Conservation (phyloP, 2,113 vertebrate species). For the Catharus fuscescens region DNA sequence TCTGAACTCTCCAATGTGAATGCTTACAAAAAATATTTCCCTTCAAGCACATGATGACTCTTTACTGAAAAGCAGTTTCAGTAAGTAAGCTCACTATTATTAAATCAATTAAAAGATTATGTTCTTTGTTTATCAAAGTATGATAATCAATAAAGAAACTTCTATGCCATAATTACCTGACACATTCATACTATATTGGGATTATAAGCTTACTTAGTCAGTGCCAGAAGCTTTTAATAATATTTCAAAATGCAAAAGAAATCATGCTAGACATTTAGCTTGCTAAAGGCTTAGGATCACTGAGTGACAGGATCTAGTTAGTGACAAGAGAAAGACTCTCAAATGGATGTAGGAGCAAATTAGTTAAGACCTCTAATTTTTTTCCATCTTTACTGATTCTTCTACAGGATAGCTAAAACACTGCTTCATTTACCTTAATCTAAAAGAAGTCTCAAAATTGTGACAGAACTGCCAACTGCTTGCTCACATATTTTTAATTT, state of each 20-base stretch:
- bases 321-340: background rate
- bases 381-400: background rate
- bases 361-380: background rate
- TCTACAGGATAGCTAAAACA: background rate
- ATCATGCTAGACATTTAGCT: background rate
- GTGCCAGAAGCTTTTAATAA: background rate
- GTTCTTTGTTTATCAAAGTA: background rate
- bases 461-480: background rate
- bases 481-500: background rate
- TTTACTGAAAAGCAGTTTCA: background rate
- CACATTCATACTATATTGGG: background rate
- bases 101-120: background rate
- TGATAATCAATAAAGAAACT: background rate
- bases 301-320: background rate
- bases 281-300: background rate
- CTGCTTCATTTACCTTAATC: background rate
- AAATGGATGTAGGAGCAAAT: background rate
- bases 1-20: background rate
- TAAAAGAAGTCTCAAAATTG: background rate
- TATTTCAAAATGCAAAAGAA: background rate
- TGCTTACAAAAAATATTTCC: rapidly evolving
- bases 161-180: background rate
- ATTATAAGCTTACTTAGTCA: background rate
- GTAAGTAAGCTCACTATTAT: background rate
- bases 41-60: background rate